Percentiles rank a stretch among this genome's conserved stretches.
Evolutionary conservation across 92 coral and sea anemone species (phyloP).

Genomic region (Isaurus tuberculatus): DNA sequence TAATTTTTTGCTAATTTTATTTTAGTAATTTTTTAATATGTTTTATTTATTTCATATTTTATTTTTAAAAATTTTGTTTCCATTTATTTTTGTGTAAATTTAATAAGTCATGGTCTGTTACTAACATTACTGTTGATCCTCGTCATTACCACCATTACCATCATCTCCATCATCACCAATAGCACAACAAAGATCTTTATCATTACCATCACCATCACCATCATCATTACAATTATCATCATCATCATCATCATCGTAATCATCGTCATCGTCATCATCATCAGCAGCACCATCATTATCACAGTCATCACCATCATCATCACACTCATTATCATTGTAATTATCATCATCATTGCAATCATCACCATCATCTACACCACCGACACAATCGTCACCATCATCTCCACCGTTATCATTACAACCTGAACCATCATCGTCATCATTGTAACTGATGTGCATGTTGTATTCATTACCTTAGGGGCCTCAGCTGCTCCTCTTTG

Average conservation of each 20-base stretch:
- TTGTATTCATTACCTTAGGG: constrained; percentile 54
- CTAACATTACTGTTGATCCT: too few species aligned
- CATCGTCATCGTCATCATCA: not conserved
- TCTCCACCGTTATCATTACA: not conserved
- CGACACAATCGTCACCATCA: not conserved
- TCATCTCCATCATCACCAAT: not conserved
- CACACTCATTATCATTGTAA: too few species aligned
- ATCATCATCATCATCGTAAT: not conserved
- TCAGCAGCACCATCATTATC: too few species aligned
- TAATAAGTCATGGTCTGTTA: too few species aligned
- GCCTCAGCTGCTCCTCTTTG: constrained; percentile 96
- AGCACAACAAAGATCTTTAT: not conserved
- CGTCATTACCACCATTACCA: not conserved
- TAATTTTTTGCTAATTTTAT: too few species aligned
- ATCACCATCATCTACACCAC: not conserved
- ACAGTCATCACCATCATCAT: too few species aligned
- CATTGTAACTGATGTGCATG: not conserved
- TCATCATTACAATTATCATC: not conserved
- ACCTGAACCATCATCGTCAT: not conserved
- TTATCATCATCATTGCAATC: too few species aligned
- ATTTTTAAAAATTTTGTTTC: too few species aligned
- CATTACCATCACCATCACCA: not conserved
- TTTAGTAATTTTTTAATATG: too few species aligned
- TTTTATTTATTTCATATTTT: too few species aligned
- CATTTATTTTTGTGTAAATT: too few species aligned